These are phyloP conservation scores for Eupeodes luniger DNA, from an alignment of 2,888 invertebrate genomes.

Conservation along the genomic window DNA sequence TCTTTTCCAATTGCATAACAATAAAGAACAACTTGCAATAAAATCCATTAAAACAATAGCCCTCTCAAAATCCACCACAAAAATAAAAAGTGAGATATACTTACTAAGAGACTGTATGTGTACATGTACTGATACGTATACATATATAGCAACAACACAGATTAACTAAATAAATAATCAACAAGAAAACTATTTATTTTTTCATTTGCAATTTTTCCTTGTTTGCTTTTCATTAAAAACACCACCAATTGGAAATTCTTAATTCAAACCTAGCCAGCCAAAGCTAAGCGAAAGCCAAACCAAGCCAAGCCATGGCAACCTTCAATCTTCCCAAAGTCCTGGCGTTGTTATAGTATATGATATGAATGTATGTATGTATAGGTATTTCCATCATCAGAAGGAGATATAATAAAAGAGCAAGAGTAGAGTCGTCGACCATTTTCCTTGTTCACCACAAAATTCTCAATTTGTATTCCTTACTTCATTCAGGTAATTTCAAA, in stretches of 20 bases:
- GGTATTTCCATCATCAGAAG: slow-evolving; percentile 2
- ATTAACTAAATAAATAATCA: slow-evolving; percentile 60
- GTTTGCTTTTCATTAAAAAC: slow-evolving; percentile 66
- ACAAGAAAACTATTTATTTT: slow-evolving; percentile 21
- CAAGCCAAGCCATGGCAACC: slow-evolving; percentile 16
- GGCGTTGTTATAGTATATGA: no score
- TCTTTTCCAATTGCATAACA: neutral
- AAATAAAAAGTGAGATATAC: neutral
- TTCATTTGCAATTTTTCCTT: slow-evolving; percentile 31
- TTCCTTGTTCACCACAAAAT: slow-evolving; percentile 63
- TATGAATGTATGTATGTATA: no score
- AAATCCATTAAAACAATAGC: slow-evolving; percentile 33
- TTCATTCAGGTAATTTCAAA: slow-evolving; percentile 74
- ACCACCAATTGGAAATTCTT: slow-evolving; percentile 70
- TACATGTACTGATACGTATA: neutral
- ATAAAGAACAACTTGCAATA: neutral
- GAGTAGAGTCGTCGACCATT: slow-evolving; percentile 42
- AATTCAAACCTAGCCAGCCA: slow-evolving; percentile 60
- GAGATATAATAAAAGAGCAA: neutral
- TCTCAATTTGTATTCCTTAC: slow-evolving; percentile 75
- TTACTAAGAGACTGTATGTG: no score
- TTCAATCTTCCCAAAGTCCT: neutral
- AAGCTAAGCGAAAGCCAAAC: slow-evolving; percentile 5
- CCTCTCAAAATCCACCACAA: neutral
- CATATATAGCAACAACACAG: neutral